Evolutionary conservation across 2,113 vertebrate species (phyloP).

Genomic region (Danionella cerebrum): DNA sequence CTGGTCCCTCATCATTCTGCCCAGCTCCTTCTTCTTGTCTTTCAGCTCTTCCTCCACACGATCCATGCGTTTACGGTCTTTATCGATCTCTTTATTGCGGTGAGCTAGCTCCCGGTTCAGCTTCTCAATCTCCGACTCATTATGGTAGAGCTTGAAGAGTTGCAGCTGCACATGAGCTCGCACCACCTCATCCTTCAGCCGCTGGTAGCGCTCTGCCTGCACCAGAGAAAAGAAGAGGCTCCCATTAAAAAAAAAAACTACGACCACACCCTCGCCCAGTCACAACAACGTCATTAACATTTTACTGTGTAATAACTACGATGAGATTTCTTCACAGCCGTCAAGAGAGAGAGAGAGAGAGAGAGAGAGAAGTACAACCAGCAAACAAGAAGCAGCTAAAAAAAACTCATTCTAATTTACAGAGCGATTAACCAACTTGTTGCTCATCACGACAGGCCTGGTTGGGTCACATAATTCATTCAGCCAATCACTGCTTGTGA

Average conservation of each 20-base stretch:
- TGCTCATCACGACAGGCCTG: too few relatives aligned
- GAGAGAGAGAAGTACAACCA: too few relatives aligned
- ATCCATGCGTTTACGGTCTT: constrained; percentile 93
- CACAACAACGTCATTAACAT: too few relatives aligned
- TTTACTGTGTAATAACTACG: too few relatives aligned
- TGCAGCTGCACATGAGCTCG: constrained; percentile 88
- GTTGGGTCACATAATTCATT: too few relatives aligned
- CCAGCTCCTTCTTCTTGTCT: constrained; percentile 80
- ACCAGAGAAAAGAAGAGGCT: neutral
- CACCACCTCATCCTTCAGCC: constrained; percentile 88
- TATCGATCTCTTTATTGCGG: constrained; percentile 91
- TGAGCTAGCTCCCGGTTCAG: constrained; percentile 80
- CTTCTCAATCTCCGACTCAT: constrained; percentile 88
- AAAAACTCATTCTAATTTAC: neutral
- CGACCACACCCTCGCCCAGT: too few relatives aligned
- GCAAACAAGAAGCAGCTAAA: too few relatives aligned
- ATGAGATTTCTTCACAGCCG: too few relatives aligned
- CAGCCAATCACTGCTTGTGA: too few relatives aligned
- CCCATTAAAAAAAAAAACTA: too few relatives aligned
- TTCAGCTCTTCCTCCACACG: constrained; percentile 89
- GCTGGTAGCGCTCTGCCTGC: constrained; percentile 88
- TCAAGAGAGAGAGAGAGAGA: too few relatives aligned
- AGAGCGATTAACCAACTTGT: too few relatives aligned
- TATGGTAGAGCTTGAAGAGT: constrained; percentile 93
- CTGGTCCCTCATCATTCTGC: constrained; percentile 80